phyloP scores from a whole-genome alignment of 2,113 vertebrate species.

The Saguinus imperator region DNA sequence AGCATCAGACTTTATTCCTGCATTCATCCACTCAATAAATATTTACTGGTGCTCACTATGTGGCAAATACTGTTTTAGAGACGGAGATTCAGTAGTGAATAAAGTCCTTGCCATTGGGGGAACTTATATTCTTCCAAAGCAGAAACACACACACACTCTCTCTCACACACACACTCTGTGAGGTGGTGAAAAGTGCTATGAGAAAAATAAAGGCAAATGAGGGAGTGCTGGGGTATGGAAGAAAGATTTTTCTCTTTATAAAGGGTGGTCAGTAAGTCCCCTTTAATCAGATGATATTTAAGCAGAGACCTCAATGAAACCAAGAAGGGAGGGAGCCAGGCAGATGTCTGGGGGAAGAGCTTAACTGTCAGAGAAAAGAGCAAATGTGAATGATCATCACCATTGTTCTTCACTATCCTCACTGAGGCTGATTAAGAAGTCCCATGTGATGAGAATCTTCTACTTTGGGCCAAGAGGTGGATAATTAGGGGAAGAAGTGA shows the following conservation, averaged over 20 bases:
- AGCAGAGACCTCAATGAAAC: not conserved
- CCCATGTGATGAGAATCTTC: not conserved
- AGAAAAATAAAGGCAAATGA: not conserved
- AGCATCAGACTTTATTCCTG: not conserved
- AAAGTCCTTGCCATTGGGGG: not conserved
- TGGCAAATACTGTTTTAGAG: not conserved
- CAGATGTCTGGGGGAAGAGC: not conserved
- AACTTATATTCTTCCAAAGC: not conserved
- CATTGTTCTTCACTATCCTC: not conserved
- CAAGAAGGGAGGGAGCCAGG: not conserved
- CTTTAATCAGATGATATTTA: not conserved
- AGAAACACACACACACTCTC: not conserved
- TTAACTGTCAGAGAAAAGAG: not conserved
- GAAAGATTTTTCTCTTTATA: not conserved
- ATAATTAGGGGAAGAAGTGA: conserved; percentile 52
- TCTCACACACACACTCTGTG: not conserved
- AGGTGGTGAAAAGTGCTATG: not conserved
- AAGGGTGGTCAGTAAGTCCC: not conserved
- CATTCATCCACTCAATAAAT: not conserved
- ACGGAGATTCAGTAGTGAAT: not conserved
- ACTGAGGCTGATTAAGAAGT: conserved; percentile 14
- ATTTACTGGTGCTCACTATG: not conserved
- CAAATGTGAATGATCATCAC: not conserved
- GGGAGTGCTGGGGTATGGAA: not conserved
- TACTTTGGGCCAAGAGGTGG: not conserved